Evolutionary conservation across 2,797 vertebrate species (phyloP).

Genomic region (Tapera naevia): DNA sequence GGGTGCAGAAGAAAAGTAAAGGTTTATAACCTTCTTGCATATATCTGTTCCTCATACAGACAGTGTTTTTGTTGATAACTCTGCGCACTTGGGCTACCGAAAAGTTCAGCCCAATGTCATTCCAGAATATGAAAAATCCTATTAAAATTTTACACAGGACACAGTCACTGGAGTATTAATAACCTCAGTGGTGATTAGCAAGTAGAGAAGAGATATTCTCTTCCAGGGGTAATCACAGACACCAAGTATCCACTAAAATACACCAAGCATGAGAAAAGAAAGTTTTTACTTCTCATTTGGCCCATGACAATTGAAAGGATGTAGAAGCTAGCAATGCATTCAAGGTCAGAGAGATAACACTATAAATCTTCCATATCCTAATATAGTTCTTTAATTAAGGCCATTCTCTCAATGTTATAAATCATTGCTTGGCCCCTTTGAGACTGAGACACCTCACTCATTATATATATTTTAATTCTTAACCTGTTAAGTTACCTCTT

Average conservation of each 20-base stretch:
- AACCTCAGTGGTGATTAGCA: not conserved
- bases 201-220: not conserved
- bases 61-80: not conserved
- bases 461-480: not conserved
- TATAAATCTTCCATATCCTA: not conserved
- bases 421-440: not conserved
- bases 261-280: not conserved
- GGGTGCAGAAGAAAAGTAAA: not conserved
- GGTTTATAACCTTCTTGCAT: not conserved
- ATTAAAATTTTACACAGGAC: not conserved
- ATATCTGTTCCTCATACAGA: not conserved
- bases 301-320: not conserved
- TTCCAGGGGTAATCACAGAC: not conserved
- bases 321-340: not conserved
- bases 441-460: not conserved
- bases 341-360: not conserved
- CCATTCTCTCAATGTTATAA: not conserved
- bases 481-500: slow-evolving; percentile 78
- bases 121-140: not conserved
- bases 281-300: not conserved
- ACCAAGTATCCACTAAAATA: not conserved
- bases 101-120: not conserved
- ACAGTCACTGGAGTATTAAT: not conserved
- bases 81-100: not conserved
- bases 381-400: not conserved